Percentiles rank a stretch among this genome's conserved stretches.
Evolutionary conservation across 2,888 invertebrate genomes (phyloP).

Genomic region (Arctia plantaginis): DNA sequence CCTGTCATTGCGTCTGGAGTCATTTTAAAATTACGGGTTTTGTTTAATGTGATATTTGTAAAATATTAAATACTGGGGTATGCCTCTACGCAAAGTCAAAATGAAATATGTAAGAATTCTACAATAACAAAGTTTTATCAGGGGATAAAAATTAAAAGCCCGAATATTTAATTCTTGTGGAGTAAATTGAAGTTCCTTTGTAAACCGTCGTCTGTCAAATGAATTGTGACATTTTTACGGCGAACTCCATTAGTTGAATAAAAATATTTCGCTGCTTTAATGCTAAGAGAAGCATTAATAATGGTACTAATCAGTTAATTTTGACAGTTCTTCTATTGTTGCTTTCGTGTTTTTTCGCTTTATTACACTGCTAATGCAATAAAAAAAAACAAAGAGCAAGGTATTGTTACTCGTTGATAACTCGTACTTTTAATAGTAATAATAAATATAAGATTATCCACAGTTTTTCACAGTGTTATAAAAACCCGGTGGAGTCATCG

Average conservation of each 20-base stretch:
- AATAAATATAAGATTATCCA: conserved; percentile 46
- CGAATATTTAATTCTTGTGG: conserved; percentile 63
- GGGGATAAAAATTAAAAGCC: conserved; percentile 62
- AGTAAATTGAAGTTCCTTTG: conserved; percentile 66
- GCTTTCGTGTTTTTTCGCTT: conserved; percentile 21
- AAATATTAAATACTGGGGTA: conserved; percentile 6
- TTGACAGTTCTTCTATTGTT: conserved; percentile 36
- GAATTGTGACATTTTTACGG: conserved; percentile 70
- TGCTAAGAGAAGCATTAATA: conserved; percentile 48
- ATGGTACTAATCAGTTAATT: conserved; percentile 48
- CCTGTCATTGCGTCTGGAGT: conserved; percentile 9
- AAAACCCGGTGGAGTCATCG: conserved; percentile 73
- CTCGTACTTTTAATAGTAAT: conserved; percentile 39
- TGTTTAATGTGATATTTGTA: not conserved
- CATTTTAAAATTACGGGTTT: conserved; percentile 3
- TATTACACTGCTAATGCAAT: not conserved
- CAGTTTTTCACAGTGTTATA: conserved; percentile 72
- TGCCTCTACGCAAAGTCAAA: conserved; percentile 35
- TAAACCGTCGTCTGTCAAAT: conserved; percentile 72
- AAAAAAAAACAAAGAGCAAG: not conserved
- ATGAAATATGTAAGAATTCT: conserved; percentile 50
- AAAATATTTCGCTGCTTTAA: conserved; percentile 62
- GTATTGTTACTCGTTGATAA: not conserved
- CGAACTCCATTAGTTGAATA: conserved; percentile 69
- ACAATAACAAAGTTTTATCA: conserved; percentile 52